Evolutionary conservation across 2,797 vertebrate species (phyloP), one percentile per base, ranked within the genome.

Genomic region (Sparus aurata): DNA sequence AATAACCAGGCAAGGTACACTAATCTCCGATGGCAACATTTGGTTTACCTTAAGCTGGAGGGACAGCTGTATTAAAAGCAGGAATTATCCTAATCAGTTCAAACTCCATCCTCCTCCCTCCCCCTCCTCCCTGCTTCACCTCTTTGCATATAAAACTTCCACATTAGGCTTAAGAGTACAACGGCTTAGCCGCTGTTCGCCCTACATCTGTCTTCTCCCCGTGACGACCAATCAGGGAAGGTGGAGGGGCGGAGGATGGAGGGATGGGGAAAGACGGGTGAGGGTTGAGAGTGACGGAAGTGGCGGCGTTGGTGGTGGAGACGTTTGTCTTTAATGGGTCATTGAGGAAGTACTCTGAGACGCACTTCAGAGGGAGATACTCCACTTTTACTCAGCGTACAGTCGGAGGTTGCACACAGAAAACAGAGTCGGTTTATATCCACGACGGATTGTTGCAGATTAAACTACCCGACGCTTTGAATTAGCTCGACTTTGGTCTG

Each of bases 11-110:
- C 97, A 97, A 98, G 97, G 97, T 98, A 98, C 97, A 97, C 97
- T 98, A 98, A 99, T 98, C 97, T 99, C 96, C 96, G 88, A 97
- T 97, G 97, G 97, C 97, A 98, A 98, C 97, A 99, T 98, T 99
- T 98, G 97, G 97, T 98, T 98, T 98, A 98, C 97, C 97, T 99
- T 99, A 98, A 98, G 97, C 97, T 97, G 96, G 96, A 98, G 96
- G 96, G 92, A 94, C 92, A 92, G 92, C 92, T 94, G 92, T 94
- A 93, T 94, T 93, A 94, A 93, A 94, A 92, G 87, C 90, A 92
- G 93, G 92, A 94, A 94, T 94, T 93, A 94, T 94, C 92, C 92
- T 94, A 94, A 93, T 94, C 92, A 93, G 92, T 92, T 90, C 89
- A 91, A 92, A 92, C 90, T 91, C 91, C 90, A 90, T 87, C 90